Evolutionary conservation across 2,113 vertebrate species (phyloP).

Genomic region (Dicrurus megarhynchus): DNA sequence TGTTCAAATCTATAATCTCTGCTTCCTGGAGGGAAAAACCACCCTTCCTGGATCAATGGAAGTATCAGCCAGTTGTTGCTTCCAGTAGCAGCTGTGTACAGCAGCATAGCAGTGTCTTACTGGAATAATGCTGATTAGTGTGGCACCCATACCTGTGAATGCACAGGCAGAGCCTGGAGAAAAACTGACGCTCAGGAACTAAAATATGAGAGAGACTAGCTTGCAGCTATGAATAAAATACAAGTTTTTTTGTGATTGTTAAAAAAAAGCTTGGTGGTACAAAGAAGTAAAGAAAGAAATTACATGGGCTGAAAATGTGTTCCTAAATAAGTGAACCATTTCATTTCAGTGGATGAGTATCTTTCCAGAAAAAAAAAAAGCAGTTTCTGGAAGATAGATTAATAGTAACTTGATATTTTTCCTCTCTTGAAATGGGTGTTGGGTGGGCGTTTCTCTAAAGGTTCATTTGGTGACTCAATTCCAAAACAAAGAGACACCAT

Average conservation of each 20-base stretch:
- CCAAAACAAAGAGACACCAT: neutral
- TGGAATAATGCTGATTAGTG: neutral
- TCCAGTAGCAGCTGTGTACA: neutral
- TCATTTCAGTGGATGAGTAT: neutral
- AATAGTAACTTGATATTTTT: conserved; percentile 7
- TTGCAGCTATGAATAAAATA: neutral
- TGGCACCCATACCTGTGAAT: neutral
- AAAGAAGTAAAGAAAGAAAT: neutral
- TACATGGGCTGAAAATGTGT: neutral
- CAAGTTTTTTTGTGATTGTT: neutral
- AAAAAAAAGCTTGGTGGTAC: neutral
- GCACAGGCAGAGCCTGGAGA: neutral
- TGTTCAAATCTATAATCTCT: neutral
- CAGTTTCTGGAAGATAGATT: neutral
- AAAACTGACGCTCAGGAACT: neutral
- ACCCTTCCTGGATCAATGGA: neutral
- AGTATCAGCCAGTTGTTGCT: neutral
- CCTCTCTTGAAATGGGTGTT: conserved; percentile 1
- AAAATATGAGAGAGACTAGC: neutral
- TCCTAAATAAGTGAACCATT: neutral
- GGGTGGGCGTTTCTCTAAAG: neutral
- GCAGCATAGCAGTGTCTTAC: neutral
- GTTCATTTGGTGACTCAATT: neutral
- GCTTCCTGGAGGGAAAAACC: neutral
- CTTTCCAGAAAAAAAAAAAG: neutral